Percentiles rank a stretch among this genome's conserved stretches.
phyloP scores from a whole-genome alignment of 92 coral and sea anemone species.

The Anthopleura xanthogrammica region DNA sequence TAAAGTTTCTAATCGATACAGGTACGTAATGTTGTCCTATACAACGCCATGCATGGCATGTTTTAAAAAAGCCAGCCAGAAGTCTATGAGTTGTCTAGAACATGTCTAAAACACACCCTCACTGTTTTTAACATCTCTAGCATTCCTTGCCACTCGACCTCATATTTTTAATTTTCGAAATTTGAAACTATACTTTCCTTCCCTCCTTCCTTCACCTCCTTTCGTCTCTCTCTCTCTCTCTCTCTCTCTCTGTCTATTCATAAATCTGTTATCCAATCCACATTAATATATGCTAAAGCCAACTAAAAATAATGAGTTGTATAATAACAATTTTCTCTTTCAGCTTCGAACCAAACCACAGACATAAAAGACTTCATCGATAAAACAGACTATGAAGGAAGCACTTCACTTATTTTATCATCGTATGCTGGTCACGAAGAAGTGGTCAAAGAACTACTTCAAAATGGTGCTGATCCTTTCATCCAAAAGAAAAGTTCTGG shows the following conservation, averaged over 20 bases:
- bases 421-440: conserved; percentile 38
- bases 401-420: conserved; percentile 53
- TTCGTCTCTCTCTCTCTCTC: no score
- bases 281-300: background rate
- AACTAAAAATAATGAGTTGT: background rate
- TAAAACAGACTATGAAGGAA: conserved; percentile 49
- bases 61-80: no score
- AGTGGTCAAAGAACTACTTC: conserved; percentile 51
- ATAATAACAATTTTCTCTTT: background rate
- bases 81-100: no score
- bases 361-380: conserved; percentile 31
- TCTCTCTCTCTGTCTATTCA: no score
- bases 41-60: no score
- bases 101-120: no score
- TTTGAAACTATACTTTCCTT: no score
- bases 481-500: conserved; percentile 21
- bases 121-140: no score
- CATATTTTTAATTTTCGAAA: no score
- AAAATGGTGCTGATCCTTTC: conserved; percentile 60
- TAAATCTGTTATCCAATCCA: background rate
- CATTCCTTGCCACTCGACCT: no score
- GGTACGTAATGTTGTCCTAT: conserved; percentile 22
- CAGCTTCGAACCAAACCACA: conserved; percentile 46
- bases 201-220: no score
- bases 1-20: conserved; percentile 49